phyloP scores from a whole-genome alignment of 1,140 invertebrate species.

The Ridgeia piscesae region DNA sequence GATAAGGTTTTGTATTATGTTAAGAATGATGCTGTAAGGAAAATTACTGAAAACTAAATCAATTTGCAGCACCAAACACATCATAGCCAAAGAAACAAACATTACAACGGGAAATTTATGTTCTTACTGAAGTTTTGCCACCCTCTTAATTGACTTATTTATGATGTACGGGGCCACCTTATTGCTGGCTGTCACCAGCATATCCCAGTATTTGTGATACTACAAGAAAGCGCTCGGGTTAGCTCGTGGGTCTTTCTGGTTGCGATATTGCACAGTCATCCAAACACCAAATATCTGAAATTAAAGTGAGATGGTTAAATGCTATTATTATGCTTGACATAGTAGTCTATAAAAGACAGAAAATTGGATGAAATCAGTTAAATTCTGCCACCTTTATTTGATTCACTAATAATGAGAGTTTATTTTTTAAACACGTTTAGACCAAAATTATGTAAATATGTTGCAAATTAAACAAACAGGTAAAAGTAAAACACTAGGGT shows the following conservation, averaged over 20 bases:
- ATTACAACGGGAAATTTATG: not conserved
- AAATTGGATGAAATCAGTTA: not conserved
- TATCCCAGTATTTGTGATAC: not conserved
- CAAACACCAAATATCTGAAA: slow-evolving; percentile 92
- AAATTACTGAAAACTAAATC: not conserved
- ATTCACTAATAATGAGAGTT: not conserved
- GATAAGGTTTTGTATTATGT: not conserved
- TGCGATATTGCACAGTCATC: slow-evolving; percentile 93
- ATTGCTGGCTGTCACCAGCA: not conserved
- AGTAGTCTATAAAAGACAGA: not conserved
- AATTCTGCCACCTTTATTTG: not conserved
- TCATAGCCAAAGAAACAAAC: not conserved
- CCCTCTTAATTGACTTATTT: slow-evolving; percentile 61
- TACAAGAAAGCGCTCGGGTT: slow-evolving; percentile 94
- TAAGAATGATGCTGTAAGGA: not conserved
- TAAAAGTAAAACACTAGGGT: not conserved
- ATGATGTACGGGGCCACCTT: not conserved
- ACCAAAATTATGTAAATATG: not conserved
- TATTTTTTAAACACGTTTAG: not conserved
- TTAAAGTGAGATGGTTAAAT: not conserved
- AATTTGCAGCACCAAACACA: not conserved
- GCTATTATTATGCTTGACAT: not conserved
- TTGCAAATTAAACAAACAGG: not conserved
- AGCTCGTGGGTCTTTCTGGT: slow-evolving; percentile 93
- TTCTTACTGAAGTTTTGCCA: not conserved